Conservation (phyloP, 2,797 vertebrate species). For the Chelmon rostratus region DNA sequence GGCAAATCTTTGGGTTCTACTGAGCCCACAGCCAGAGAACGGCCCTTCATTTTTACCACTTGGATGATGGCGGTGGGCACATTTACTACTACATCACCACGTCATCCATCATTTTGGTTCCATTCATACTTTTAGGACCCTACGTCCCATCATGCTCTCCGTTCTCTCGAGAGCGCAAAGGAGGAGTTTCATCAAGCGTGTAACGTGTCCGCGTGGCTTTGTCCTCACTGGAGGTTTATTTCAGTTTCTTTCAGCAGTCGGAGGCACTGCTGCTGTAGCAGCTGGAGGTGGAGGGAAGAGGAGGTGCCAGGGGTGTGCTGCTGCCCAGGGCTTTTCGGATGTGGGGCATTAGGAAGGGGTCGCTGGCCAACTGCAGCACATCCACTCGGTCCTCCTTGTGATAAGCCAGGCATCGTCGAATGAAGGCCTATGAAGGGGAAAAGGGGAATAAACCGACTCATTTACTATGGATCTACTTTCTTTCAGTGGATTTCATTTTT, state of each 20-base stretch:
- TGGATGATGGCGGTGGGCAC: conserved; percentile 39
- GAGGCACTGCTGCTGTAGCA: conserved; percentile 94
- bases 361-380: conserved; percentile 93
- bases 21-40: conserved; percentile 68
- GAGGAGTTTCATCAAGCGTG: conserved; percentile 48
- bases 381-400: conserved; percentile 96
- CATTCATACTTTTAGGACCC: conserved; percentile 45
- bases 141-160: conserved; percentile 47
- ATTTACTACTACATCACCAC: conserved; percentile 34
- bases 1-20: conserved; percentile 78
- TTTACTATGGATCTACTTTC: background rate
- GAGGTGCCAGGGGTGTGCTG: conserved; percentile 84
- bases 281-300: conserved; percentile 92
- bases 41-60: conserved; percentile 61
- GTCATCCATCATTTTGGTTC: conserved; percentile 56
- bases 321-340: conserved; percentile 92
- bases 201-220: conserved; percentile 43
- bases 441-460: background rate
- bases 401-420: conserved; percentile 94
- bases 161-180: conserved; percentile 28
- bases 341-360: conserved; percentile 93
- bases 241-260: conserved; percentile 80
- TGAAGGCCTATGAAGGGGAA: conserved; percentile 88
- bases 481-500: background rate
- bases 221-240: conserved; percentile 31